Percentiles rank a stretch among this genome's conserved stretches.
These are phyloP conservation scores for Homarus gammarus DNA, from an alignment of 2,888 invertebrate genomes.

Conservation along the genomic window DNA sequence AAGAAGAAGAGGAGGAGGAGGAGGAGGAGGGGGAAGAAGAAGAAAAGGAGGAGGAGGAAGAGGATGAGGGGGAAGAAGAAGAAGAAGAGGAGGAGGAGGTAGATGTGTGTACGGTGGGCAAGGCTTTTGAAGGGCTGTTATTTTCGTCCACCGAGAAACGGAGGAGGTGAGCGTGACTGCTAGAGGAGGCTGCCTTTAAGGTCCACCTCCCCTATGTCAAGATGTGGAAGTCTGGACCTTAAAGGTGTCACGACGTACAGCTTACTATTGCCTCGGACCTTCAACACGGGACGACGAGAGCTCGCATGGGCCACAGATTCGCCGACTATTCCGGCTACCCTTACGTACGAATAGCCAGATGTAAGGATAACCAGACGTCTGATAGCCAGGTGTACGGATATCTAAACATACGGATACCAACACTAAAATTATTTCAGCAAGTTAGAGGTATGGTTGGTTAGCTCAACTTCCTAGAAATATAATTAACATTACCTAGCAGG, in stretches of 20 bases:
- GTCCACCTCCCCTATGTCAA: neutral
- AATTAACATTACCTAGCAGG: too few species aligned
- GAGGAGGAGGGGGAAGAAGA: too few species aligned
- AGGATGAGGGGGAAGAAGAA: neutral
- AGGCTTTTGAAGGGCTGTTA: neutral
- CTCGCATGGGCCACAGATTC: neutral
- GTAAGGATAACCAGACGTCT: too few species aligned
- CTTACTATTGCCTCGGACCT: neutral
- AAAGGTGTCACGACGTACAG: neutral
- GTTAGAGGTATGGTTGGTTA: too few species aligned
- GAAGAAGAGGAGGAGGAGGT: neutral
- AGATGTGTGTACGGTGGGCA: neutral
- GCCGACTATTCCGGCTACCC: neutral
- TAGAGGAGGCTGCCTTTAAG: neutral
- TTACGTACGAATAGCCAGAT: neutral
- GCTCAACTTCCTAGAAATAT: too few species aligned
- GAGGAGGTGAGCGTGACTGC: neutral
- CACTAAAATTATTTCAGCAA: too few species aligned
- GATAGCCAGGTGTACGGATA: too few species aligned
- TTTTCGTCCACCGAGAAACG: neutral
- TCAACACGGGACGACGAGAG: neutral
- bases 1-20: too few species aligned
- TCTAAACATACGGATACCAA: too few species aligned
- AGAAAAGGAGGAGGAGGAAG: neutral
- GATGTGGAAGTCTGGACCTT: neutral